Evolutionary conservation across 2,113 vertebrate species (phyloP).

Genomic region (Antechinus stuartii): DNA sequence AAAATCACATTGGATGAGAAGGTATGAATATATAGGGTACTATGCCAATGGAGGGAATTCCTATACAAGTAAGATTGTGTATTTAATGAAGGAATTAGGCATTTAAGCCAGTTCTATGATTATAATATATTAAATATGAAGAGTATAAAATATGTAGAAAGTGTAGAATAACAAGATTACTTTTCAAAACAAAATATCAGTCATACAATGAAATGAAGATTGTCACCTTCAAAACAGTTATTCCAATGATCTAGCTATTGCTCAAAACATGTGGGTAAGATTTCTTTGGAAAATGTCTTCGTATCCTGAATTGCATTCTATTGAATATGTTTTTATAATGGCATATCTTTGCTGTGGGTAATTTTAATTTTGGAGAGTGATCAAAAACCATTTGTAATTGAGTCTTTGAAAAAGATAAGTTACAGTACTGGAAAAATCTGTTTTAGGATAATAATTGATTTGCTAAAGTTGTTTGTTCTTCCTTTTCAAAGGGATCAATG

Average conservation of each 20-base stretch:
- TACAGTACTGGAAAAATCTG: neutral
- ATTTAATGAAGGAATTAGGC: neutral
- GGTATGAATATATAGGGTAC: neutral
- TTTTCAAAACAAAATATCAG: neutral
- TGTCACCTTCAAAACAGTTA: neutral
- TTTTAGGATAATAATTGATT: neutral
- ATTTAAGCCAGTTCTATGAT: neutral
- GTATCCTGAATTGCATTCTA: neutral
- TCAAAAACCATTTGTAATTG: neutral
- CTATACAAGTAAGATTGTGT: neutral
- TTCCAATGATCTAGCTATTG: neutral
- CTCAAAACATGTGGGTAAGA: neutral
- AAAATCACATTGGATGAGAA: neutral
- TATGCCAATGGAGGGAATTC: neutral
- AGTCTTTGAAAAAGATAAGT: neutral
- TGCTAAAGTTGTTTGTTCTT: neutral
- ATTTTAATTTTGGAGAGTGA: neutral
- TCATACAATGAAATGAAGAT: neutral
- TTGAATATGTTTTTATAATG: neutral
- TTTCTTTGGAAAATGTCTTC: neutral
- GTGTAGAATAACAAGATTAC: neutral
- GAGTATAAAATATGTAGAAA: no score
- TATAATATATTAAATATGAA: neutral
- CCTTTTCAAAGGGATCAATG: no score
- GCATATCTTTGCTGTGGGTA: neutral